Conservation (phyloP, 2,888 invertebrate species). For the Drosophila ustulata region DNA sequence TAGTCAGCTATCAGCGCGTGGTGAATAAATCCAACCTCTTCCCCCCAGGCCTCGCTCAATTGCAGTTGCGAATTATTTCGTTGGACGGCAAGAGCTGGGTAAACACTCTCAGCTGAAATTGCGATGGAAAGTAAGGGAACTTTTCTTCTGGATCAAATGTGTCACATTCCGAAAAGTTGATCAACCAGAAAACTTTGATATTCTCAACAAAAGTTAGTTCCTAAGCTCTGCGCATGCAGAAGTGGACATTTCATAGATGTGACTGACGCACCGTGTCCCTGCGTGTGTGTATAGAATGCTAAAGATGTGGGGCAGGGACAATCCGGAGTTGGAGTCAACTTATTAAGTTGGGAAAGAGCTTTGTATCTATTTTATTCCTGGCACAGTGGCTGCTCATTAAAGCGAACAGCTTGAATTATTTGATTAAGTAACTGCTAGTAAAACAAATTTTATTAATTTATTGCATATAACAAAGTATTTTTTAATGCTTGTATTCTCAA, state of each 20-base stretch:
- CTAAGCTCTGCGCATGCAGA: constrained; percentile 19
- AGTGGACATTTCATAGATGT: constrained; percentile 8
- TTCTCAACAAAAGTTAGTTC: constrained; percentile 24
- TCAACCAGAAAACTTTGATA: constrained; percentile 23
- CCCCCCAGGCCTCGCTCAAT: constrained; percentile 5
- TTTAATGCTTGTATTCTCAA: too few relatives aligned
- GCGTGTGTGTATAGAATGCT: neutral
- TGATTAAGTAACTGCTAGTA: too few relatives aligned
- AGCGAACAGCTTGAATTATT: too few relatives aligned
- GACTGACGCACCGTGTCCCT: neutral
- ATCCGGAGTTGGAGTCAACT: too few relatives aligned
- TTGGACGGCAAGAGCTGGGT: constrained; percentile 42
- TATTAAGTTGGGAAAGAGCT: too few relatives aligned
- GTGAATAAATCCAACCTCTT: constrained; percentile 13
- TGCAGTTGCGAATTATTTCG: constrained; percentile 5
- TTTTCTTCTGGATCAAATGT: constrained; percentile 17
- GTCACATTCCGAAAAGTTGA: constrained; percentile 6
- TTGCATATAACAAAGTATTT: too few relatives aligned
- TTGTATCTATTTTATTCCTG: too few relatives aligned
- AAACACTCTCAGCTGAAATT: constrained; percentile 49
- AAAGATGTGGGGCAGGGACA: neutral
- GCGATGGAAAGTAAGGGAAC: constrained; percentile 3
- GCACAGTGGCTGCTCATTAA: too few relatives aligned
- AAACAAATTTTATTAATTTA: too few relatives aligned
- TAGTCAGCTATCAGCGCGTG: constrained; percentile 21